Percentiles rank a stretch among this genome's conserved stretches.
Conservation (phyloP, 2,888 invertebrate species). For the Drosophila melanocephala region DNA sequence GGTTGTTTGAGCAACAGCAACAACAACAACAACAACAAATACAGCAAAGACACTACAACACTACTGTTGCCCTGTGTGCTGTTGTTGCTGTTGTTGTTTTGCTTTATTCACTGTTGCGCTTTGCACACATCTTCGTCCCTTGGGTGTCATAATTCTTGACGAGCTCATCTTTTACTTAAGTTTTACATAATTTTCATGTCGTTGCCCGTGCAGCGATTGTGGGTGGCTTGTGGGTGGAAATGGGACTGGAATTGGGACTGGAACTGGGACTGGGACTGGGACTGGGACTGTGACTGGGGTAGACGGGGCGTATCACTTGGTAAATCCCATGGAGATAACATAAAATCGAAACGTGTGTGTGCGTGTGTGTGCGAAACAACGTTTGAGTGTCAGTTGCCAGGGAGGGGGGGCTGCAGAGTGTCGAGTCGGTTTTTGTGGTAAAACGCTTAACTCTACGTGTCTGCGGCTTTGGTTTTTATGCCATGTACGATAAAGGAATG, state of each 20-base stretch:
- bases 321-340: constrained; percentile 79
- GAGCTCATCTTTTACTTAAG: constrained; percentile 86
- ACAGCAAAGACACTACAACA: background rate
- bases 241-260: background rate
- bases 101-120: constrained; percentile 65
- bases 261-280: background rate
- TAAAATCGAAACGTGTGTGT: constrained; percentile 72
- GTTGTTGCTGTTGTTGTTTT: constrained; percentile 35
- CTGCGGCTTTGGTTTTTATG: constrained; percentile 51
- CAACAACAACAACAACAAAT: constrained; percentile 2
- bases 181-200: constrained; percentile 85
- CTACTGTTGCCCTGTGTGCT: constrained; percentile 25
- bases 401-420: background rate
- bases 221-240: constrained; percentile 16
- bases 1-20: constrained; percentile 40
- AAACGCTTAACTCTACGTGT: constrained; percentile 78
- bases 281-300: background rate
- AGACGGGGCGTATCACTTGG: constrained; percentile 52
- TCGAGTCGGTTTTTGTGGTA: constrained; percentile 65
- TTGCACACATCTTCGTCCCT: constrained; percentile 79
- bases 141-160: constrained; percentile 86
- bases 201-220: constrained; percentile 60
- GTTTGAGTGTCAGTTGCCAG: background rate
- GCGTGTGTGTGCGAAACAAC: constrained; percentile 42
- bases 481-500: constrained; percentile 2